Evolutionary conservation across 2,888 invertebrate species (phyloP).

Genomic region (Andrena dorsata): DNA sequence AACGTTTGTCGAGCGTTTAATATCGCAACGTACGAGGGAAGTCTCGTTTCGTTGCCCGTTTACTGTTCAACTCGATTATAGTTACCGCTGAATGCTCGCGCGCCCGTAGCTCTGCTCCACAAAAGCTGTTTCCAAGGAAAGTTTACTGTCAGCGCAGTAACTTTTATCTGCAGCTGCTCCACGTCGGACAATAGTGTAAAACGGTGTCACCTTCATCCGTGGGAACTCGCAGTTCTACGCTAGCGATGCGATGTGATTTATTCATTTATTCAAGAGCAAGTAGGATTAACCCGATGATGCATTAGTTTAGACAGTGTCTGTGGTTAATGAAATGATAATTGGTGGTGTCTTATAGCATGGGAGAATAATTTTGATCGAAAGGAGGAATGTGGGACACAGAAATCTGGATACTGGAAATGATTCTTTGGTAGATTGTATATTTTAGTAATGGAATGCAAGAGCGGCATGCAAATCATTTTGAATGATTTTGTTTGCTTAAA

Average conservation of each 20-base stretch:
- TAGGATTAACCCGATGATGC: not conserved
- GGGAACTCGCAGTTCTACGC: not conserved
- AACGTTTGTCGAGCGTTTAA: slow-evolving; percentile 9
- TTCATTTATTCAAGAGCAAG: not conserved
- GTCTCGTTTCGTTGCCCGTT: slow-evolving; percentile 47
- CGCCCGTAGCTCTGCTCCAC: slow-evolving; percentile 10
- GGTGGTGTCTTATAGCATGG: not conserved
- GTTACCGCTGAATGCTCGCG: slow-evolving; percentile 31
- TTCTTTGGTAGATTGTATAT: too few relatives aligned
- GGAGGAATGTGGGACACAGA: not conserved
- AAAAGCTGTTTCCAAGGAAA: slow-evolving; percentile 36
- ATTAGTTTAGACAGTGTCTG: not conserved
- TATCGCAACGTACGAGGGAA: slow-evolving; percentile 1
- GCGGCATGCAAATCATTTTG: not conserved
- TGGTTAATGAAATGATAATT: not conserved
- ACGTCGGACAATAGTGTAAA: slow-evolving; percentile 20
- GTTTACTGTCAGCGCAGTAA: slow-evolving; percentile 25
- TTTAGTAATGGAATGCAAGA: too few relatives aligned
- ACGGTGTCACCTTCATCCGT: slow-evolving; percentile 35
- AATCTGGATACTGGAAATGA: not conserved
- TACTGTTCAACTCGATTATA: slow-evolving; percentile 50
- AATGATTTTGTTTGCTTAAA: not conserved
- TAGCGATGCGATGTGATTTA: not conserved
- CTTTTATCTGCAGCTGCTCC: slow-evolving; percentile 41
- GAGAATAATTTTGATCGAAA: not conserved